Base-by-base conservation (phyloP, 2,113 vertebrate species). In the Camarhynchus parvulus region DNA sequence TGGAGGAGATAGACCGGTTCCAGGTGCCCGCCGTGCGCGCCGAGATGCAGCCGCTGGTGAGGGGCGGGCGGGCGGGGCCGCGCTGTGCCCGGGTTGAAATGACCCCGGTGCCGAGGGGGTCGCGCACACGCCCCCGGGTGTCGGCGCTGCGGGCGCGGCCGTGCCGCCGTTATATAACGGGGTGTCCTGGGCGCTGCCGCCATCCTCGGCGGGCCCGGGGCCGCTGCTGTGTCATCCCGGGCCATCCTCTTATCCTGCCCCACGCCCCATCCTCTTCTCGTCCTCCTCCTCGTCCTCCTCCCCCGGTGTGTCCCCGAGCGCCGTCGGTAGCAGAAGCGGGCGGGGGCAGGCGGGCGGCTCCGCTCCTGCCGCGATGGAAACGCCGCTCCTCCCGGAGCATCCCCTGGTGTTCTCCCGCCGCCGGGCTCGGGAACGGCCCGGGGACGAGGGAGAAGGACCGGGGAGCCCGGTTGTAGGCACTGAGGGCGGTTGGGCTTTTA, bases 1-100 rank as follows among this genome's bases (percentile, higher is more conserved):
- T 99, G 99, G 99, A 99, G 97, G 99, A 99, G 98, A 99, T 99
- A 95, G 99, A 99, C 98, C 98, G 99, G 96, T 99, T 99, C 97
- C 99, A 99, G 96, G 99, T 99, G 84, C 99, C 99, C 95, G 98
- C 98, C 92, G 99, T 99, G 87, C 98, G 98, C 96, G 98, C 98
- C 89, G 99, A 99, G 98, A 99, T 98, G 89, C 99, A 99, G 97
- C 99, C 99, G 94, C 96, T 99, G 99, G 99, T 99, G 97, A 99
- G 99, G 77, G 73, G 53, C 46, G 84, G 78, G 93, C 92, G 96
- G 84, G 70, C 11, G 96, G 92, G 94, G 96, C 95, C 84, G 77
- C 83, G 73, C 25, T 15, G 64, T 64, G 68, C 80, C 70, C 59
- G 77, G 67, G 16, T 31, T 44, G 56, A 83, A 44, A 61, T 20